Percentiles rank a stretch among this genome's conserved stretches.
phyloP scores from a whole-genome alignment of 2,797 vertebrate species.

The Leptodactylus fallax region DNA sequence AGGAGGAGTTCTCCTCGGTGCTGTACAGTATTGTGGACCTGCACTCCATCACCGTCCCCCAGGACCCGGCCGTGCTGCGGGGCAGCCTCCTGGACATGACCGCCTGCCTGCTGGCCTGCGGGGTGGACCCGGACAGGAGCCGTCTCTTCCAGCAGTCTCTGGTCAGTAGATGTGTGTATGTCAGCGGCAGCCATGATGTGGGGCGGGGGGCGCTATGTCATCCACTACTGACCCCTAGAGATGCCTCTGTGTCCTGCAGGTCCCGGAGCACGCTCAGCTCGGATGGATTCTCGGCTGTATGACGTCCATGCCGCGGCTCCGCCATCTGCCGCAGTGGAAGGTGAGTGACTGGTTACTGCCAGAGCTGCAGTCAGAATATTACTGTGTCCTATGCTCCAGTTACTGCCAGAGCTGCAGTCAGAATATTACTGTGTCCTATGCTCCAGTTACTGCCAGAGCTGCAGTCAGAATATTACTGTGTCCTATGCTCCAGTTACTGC shows the following conservation, averaged over 20 bases:
- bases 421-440: background rate
- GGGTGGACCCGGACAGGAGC: conserved; percentile 85
- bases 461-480: background rate
- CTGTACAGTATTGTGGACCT: conserved; percentile 94
- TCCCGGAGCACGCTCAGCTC: conserved; percentile 89
- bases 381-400: background rate
- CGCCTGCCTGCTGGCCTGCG: conserved; percentile 90
- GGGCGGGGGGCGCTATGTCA: background rate
- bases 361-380: background rate
- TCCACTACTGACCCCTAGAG: background rate
- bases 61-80: conserved; percentile 80
- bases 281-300: conserved; percentile 94
- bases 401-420: background rate
- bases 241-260: conserved; percentile 74
- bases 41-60: conserved; percentile 91
- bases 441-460: background rate
- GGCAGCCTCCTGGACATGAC: conserved; percentile 89
- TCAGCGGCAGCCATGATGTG: background rate
- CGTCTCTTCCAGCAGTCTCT: conserved; percentile 93
- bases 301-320: conserved; percentile 88
- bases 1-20: conserved; percentile 79
- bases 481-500: background rate
- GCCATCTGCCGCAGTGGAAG: conserved; percentile 97
- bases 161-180: conserved; percentile 74
- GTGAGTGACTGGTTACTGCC: conserved; percentile 73